Conservation (phyloP, 2,113 vertebrate genomes). For the Paralichthys olivaceus region DNA sequence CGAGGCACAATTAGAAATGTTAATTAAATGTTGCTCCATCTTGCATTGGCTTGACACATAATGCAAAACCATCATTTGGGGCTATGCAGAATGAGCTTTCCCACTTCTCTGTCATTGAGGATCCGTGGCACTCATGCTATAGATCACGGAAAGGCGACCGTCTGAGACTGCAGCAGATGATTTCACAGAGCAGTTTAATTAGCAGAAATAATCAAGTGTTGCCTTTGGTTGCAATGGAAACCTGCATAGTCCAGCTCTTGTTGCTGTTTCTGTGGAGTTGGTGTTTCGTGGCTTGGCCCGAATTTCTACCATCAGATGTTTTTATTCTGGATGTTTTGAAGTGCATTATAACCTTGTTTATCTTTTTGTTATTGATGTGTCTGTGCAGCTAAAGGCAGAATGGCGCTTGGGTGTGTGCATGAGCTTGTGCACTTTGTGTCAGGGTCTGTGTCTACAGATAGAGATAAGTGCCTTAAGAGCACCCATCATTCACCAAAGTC, state of each 20-base stretch:
- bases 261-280: neutral
- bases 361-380: neutral
- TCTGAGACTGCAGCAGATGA: conserved; percentile 36
- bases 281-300: neutral
- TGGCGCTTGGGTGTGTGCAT: neutral
- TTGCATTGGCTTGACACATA: conserved; percentile 61
- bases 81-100: conserved; percentile 24
- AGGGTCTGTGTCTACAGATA: conserved; percentile 7
- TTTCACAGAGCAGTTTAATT: conserved; percentile 41
- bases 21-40: conserved; percentile 75
- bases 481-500: conserved; percentile 18
- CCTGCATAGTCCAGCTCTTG: neutral
- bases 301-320: neutral
- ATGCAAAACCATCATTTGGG: conserved; percentile 45
- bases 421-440: conserved; percentile 26
- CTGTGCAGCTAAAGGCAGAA: neutral
- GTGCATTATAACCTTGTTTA: neutral
- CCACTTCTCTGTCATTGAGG: conserved; percentile 4
- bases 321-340: conserved; percentile 7
- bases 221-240: conserved; percentile 20
- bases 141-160: conserved; percentile 29
- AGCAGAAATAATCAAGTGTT: conserved; percentile 29
- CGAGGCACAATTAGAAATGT: conserved; percentile 74
- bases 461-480: conserved; percentile 45
- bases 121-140: conserved; percentile 4